Evolutionary conservation across 2,797 vertebrate species (phyloP).

Genomic region (Clamator glandarius): DNA sequence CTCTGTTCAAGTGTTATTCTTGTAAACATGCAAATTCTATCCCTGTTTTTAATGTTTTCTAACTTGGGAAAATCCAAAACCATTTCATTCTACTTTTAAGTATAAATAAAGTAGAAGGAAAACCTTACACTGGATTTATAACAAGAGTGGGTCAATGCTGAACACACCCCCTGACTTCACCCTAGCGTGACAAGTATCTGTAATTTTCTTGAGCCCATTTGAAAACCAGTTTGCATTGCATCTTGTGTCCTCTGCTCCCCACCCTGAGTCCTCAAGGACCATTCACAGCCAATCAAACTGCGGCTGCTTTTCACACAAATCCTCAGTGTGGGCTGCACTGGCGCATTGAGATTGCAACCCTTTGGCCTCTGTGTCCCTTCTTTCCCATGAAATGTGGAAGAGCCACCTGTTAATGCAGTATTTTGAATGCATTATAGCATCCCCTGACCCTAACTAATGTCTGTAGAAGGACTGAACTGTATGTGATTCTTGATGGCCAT

Average conservation of each 20-base stretch:
- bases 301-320: neutral
- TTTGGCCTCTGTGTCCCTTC: neutral
- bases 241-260: neutral
- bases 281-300: too few relatives aligned
- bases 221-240: neutral
- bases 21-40: neutral
- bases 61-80: neutral
- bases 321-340: neutral
- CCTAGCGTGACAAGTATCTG: too few relatives aligned
- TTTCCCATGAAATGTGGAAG: neutral
- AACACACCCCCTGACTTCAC: neutral
- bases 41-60: neutral
- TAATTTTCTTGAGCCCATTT: neutral
- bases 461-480: neutral
- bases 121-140: neutral
- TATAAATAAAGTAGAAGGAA: neutral
- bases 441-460: neutral
- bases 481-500: neutral
- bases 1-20: neutral
- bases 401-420: neutral
- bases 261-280: neutral
- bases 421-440: neutral
- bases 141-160: neutral
- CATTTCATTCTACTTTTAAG: neutral
- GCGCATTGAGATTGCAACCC: neutral